Base-by-base conservation (phyloP, 2,888 invertebrate genomes). In the Selenia dentaria region DNA sequence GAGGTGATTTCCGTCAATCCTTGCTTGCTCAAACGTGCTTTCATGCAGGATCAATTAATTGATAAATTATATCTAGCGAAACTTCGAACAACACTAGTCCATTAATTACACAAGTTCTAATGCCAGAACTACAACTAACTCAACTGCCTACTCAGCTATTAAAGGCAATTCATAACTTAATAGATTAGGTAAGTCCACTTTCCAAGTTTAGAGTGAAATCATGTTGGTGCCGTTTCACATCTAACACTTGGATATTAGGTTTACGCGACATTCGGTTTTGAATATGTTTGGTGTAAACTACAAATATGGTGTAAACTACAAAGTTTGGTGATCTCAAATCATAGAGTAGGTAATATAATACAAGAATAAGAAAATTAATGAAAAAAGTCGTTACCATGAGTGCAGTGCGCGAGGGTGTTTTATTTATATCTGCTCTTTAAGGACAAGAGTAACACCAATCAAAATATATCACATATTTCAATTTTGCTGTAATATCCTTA, bases 141-240 rank as follows among this genome's bases (percentile, higher is more conserved):
- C 26, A 49, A 49, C 35, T 43, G 50, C 36, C 44, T 50, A 49
- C 39, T 49, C 43, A 43, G 50, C 44, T 48, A 48, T 33, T 26
- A 40, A 28, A 34, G 9, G 24, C 34, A 25, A 34, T 33, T 45
- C 44, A 51, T 51, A 51, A 51, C 50, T 51, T 51, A 33, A 50
- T 50, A 50, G 37, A 50, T 45, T 45, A 50, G 40, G 40, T 36
- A 25, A 26, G 44, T 18, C 37, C 26, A 40, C 29, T 41, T 31
- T 25, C 27, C 6, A 20, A 49, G 39, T 33, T 48, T 25, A 16
- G 24, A 28, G 10, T 39, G 10, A 34, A 33, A 24, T 24, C 8
- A 6, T 33, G 3, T 29, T 25, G 10, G 14, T 24, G 9, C 22
- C 5, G 39, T 40, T 31, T 18, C 4, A 4, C 3, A 9, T 25